These are phyloP conservation scores for Bubo bubo DNA, from an alignment of 2,113 vertebrate genomes.

Conservation along the genomic window DNA sequence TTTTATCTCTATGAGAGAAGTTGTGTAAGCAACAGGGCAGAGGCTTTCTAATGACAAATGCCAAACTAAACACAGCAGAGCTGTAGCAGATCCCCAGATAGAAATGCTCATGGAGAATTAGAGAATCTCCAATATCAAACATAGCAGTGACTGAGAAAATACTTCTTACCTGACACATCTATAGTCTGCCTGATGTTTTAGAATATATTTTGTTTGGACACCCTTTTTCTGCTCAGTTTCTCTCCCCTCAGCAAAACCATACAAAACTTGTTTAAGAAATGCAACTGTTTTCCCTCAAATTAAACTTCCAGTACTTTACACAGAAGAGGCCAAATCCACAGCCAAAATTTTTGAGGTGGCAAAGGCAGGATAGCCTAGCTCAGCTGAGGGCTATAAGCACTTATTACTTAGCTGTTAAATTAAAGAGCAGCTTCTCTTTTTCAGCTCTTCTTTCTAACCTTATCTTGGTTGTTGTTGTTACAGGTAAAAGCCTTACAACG, in stretches of 20 bases:
- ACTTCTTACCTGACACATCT: neutral
- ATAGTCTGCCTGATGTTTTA: neutral
- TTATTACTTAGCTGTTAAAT: neutral
- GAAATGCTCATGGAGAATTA: neutral
- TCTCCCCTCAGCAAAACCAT: neutral
- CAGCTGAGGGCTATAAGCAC: neutral
- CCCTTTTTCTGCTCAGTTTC: neutral
- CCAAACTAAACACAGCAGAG: neutral
- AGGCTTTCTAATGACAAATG: neutral
- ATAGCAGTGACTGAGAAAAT: neutral
- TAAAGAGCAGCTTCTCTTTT: neutral
- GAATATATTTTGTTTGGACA: neutral
- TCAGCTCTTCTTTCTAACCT: neutral
- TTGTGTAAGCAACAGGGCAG: neutral
- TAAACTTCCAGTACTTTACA: neutral
- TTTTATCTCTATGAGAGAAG: neutral
- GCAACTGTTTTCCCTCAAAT: neutral
- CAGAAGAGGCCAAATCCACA: neutral
- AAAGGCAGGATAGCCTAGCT: neutral
- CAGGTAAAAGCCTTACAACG: neutral
- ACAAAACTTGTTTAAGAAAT: neutral
- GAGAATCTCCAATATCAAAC: neutral
- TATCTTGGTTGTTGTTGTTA: neutral
- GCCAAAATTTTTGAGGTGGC: neutral
- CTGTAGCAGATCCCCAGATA: neutral